phyloP scores from a whole-genome alignment of 2,797 vertebrate species.

The Acestrorhynchus altus region DNA sequence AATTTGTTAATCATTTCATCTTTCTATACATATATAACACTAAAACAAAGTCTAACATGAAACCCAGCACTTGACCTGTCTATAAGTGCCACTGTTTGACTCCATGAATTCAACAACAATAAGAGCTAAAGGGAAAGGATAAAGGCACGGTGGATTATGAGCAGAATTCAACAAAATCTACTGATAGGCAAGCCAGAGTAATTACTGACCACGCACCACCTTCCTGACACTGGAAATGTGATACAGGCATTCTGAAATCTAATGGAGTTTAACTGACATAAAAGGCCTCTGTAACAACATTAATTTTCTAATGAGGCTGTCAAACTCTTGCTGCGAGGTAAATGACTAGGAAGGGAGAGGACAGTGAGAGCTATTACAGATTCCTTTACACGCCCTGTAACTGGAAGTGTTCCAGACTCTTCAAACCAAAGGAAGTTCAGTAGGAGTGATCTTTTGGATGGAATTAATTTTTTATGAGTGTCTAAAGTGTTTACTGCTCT shows the following conservation, averaged over 20 bases:
- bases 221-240: constrained; percentile 73
- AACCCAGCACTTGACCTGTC: constrained; percentile 12
- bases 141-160: constrained; percentile 15
- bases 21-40: constrained; percentile 7
- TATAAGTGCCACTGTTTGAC: constrained; percentile 29
- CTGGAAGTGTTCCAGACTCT: constrained; percentile 10
- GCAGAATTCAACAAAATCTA: constrained; percentile 3
- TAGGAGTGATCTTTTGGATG: constrained; percentile 4
- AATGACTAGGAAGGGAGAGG: constrained; percentile 66
- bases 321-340: constrained; percentile 70
- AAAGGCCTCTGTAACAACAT: constrained; percentile 75
- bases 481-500: background rate
- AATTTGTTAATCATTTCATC: constrained; percentile 17
- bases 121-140: constrained; percentile 26
- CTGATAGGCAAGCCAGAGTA: constrained; percentile 30
- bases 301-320: constrained; percentile 62
- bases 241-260: constrained; percentile 71
- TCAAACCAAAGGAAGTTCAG: constrained; percentile 11
- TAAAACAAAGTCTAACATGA: background rate
- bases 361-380: constrained; percentile 29
- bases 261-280: constrained; percentile 76
- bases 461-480: background rate
- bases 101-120: constrained; percentile 33
- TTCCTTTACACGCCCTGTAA: constrained; percentile 3
- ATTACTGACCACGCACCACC: constrained; percentile 55